Base-by-base conservation (phyloP, 2,113 vertebrate genomes). In the Hemiscyllium ocellatum region DNA sequence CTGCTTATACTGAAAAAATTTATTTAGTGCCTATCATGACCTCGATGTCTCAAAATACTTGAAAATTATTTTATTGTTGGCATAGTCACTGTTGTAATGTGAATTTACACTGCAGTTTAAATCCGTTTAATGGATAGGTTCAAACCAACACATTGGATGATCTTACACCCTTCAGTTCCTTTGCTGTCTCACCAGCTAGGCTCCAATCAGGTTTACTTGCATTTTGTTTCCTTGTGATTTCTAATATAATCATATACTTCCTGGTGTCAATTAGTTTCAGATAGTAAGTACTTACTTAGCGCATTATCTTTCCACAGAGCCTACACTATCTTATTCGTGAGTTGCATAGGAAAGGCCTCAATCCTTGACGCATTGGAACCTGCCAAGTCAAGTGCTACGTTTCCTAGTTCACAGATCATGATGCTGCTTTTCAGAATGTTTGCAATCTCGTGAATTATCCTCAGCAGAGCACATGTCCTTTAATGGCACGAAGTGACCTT, bases 401-500 rank as follows among this genome's bases (percentile, higher is more conserved):
- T 68, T 95, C n/a, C 19, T 1, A 69, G 68, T 29, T 50, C 66
- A 47, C 68, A 8, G 50, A 89, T 94, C 93, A 47, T 95, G 93
- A 10, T 50, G 68, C 93, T 29, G 4, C 66, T 7, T 70, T 29
- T 70, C 93, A 95, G 66, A 47, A 19, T 13, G n/a, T 42, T 50
- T 42, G 12, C 37, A 47, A 50, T 70, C 68, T 95, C 93, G 19
- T 72, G 37, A 95, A 56, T 12, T 50, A 24, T 69, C 42, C 24
- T 33, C 24, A 19, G 61, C 89, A 37, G 61, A 91, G 22, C 33
- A 1, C 33, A 47, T 95, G 47, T 56, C 50, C 26, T 50, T 95
- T 70, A 95, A 95, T 95, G 93, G 93, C 89, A 93, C n/a, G 20
- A 93, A 66, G 89, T 65, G n/a, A 37, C 89, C 52, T 90, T 56